Base-by-base conservation (phyloP, 1,140 invertebrate species). In the Drosophila saltans region DNA sequence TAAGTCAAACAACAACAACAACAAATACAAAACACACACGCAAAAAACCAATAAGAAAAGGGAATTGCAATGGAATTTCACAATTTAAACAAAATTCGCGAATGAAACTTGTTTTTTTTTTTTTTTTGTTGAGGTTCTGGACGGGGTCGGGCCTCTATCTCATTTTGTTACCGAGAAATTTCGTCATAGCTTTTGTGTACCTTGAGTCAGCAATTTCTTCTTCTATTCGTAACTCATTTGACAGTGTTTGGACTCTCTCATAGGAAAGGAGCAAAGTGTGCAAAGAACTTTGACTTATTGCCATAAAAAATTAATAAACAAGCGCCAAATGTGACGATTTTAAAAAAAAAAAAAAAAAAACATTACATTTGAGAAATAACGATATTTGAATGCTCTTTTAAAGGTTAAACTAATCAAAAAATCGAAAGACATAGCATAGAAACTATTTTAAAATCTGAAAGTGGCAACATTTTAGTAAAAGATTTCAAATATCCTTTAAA, bases 151-250 rank as follows among this genome's bases (percentile, higher is more conserved):
- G 63, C 57, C 45, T 69, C 66, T 69, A 26, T n/a, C 28, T 52
- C 45, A 26, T 24, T 26, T 52, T 9, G 21, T 26, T 45, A 11
- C 3, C 8, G 21, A 4, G 21, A 4, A 30, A 1, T 64, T 30
- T 61, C 70, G 66, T 73, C 66, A 74, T 41, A 41, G 41, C 11
- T 69, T 58, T 55, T 66, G 59, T 36, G 48, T 39, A 24, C 26
- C 10, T 69, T 73, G 75, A 77, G 66, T 74, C 72, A 78, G 66
- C 75, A 60, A 72, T 76, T 72, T 36, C 8, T 41, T 52, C 48
- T 28, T 52, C 30, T 26, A 52, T 9, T 26, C 45, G 24, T 52
- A 52, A 26, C 45, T 52, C 45, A 24, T 40, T 40, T 9, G 39
- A 11, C 10, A 9, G 39, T 48, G 45, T 48, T 26, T 10, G 45